Conservation (phyloP, 1,140 invertebrate genomes). For the Telenomus remus region DNA sequence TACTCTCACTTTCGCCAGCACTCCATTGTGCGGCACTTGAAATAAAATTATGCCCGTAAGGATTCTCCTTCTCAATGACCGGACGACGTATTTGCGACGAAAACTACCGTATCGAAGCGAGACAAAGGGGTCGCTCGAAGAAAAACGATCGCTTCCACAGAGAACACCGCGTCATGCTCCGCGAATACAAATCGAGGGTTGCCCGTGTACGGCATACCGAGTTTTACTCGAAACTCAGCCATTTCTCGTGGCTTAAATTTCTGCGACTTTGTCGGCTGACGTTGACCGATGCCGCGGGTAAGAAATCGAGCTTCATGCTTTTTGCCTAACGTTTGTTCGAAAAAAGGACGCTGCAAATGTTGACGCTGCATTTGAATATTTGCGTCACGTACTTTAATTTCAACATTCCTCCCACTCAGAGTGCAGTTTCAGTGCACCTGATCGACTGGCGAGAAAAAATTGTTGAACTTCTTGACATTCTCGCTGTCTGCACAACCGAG, state of each 20-base stretch:
- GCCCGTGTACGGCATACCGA: conserved; percentile 58
- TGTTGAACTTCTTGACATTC: too few species aligned
- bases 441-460: not conserved
- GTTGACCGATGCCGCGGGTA: conserved; percentile 71
- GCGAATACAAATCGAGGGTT: conserved; percentile 70
- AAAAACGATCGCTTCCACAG: conserved; percentile 62
- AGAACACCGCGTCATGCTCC: conserved; percentile 61
- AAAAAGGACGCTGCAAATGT: conserved; percentile 28
- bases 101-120: conserved; percentile 64
- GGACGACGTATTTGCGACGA: conserved; percentile 52
- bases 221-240: conserved; percentile 39
- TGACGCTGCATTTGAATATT: conserved; percentile 25
- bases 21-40: conserved; percentile 46
- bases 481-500: too few species aligned
- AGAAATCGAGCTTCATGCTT: conserved; percentile 64
- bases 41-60: conserved; percentile 68
- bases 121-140: conserved; percentile 59
- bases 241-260: conserved; percentile 70
- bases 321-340: conserved; percentile 60
- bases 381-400: conserved; percentile 26
- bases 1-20: conserved; percentile 52
- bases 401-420: conserved; percentile 2
- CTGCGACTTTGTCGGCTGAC: conserved; percentile 68
- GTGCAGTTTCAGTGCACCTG: not conserved
- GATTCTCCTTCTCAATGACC: conserved; percentile 42